Evolutionary conservation across 2,797 vertebrate species (phyloP).

Genomic region (Ficedula albicollis): DNA sequence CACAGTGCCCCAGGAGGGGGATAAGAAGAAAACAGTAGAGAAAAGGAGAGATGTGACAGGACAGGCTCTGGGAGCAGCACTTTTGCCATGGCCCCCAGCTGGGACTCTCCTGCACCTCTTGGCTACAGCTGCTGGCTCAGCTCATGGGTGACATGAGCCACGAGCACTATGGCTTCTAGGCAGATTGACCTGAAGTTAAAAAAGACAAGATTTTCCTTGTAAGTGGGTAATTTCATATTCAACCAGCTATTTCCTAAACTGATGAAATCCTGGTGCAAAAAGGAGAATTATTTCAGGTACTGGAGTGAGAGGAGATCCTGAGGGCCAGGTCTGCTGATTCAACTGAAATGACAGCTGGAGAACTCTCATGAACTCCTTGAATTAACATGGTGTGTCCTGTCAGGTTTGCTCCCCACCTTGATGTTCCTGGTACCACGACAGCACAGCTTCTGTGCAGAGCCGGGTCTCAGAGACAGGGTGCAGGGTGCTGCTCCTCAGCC

Average conservation of each 20-base stretch:
- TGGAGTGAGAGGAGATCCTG: background rate
- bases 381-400: background rate
- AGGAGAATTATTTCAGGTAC: background rate
- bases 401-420: background rate
- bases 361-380: background rate
- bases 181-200: background rate
- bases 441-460: background rate
- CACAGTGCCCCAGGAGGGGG: background rate
- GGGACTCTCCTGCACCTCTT: background rate
- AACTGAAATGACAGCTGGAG: background rate
- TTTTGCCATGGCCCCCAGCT: background rate
- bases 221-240: background rate
- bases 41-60: background rate
- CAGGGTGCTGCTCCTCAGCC: background rate
- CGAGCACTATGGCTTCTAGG: background rate
- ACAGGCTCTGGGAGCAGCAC: background rate
- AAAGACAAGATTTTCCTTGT: background rate
- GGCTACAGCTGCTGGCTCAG: background rate
- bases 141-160: rapidly evolving
- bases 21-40: background rate
- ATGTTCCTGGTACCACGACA: background rate
- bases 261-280: background rate
- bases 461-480: background rate
- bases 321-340: background rate
- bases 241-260: background rate